Percentiles rank a stretch among this genome's conserved stretches.
phyloP scores from a whole-genome alignment of 1,140 invertebrate genomes.

The Ganaspis sp. region DNA sequence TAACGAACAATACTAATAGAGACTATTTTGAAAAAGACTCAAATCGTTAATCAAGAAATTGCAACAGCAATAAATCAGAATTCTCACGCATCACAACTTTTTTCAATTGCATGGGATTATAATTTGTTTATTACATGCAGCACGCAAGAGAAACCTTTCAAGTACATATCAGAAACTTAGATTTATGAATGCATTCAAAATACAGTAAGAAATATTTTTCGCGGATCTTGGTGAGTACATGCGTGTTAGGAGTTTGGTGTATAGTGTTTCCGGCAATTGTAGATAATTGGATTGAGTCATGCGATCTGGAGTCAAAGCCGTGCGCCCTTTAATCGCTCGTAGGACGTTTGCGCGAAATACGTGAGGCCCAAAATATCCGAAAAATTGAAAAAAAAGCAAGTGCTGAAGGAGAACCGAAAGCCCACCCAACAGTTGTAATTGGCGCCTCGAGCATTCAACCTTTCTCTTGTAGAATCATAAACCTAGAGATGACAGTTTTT shows the following conservation, averaged over 20 bases:
- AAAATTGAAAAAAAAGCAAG: neutral
- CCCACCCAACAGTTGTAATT: constrained; percentile 1
- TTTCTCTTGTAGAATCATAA: constrained; percentile 9
- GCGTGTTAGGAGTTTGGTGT: neutral
- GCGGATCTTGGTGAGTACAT: neutral
- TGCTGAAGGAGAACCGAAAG: neutral
- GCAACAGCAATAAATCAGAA: neutral
- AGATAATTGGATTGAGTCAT: constrained; percentile 56
- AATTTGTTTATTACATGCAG: neutral
- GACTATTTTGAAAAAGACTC: too few species aligned
- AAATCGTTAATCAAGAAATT: too few species aligned
- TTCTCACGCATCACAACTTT: neutral
- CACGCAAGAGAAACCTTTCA: constrained; percentile 4
- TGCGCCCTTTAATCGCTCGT: constrained; percentile 47
- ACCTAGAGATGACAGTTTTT: constrained; percentile 23
- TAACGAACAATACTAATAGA: too few species aligned
- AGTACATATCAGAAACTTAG: neutral
- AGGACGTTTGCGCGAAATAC: constrained; percentile 31
- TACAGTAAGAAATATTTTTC: constrained; percentile 12
- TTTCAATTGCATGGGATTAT: neutral
- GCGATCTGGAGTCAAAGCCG: constrained; percentile 42
- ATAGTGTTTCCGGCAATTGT: constrained; percentile 49
- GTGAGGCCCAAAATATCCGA: neutral
- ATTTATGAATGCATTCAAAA: neutral
- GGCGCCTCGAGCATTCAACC: neutral